phyloP scores from a whole-genome alignment of 2,113 vertebrate genomes.

The Todiramphus chloris region DNA sequence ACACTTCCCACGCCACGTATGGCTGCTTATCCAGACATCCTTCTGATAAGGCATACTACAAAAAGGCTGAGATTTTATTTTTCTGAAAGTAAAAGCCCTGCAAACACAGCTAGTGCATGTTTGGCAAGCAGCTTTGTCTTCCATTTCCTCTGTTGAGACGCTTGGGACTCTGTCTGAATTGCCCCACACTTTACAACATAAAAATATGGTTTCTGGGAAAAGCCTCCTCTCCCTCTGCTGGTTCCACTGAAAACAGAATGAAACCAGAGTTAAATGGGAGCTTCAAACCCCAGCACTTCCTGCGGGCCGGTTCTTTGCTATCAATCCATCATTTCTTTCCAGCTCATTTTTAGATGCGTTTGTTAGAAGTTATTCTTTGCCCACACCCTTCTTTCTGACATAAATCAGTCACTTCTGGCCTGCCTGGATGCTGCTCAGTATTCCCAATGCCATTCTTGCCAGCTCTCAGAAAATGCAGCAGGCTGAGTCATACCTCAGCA shows the following conservation, averaged over 20 bases:
- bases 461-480: conserved; percentile 43
- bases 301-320: neutral
- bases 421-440: neutral
- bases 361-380: neutral
- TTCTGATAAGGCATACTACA: neutral
- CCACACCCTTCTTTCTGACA: neutral
- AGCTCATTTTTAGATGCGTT: conserved; percentile 44
- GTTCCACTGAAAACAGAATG: conserved; percentile 7
- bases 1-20: neutral
- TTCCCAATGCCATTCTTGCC: conserved; percentile 1
- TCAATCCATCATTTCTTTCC: conserved; percentile 29
- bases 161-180: neutral
- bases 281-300: conserved; percentile 25
- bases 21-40: neutral
- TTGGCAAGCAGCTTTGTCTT: neutral
- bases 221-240: neutral
- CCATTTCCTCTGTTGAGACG: neutral
- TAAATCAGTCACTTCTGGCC: conserved; percentile 16
- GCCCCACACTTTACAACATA: neutral
- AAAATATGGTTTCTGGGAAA: neutral
- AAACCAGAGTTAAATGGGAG: conserved; percentile 5
- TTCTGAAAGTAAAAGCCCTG: neutral
- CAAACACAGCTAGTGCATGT: neutral
- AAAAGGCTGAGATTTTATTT: neutral
- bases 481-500: conserved; percentile 27